These are phyloP conservation scores for Paraescarpia echinospica DNA, from an alignment of 1,140 invertebrate genomes.

Conservation along the genomic window DNA sequence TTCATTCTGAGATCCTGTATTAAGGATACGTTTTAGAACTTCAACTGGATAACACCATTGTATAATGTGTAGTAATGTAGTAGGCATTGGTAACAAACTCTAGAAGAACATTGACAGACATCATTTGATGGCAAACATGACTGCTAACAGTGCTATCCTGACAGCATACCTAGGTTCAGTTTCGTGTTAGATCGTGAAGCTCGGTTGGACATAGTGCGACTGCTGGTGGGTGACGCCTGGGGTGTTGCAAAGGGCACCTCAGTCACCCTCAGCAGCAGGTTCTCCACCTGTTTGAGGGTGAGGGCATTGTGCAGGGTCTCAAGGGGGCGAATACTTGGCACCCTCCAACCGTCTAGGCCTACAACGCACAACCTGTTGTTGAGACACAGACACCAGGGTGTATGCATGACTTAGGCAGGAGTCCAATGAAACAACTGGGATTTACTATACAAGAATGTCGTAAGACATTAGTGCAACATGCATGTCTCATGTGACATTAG, in stretches of 20 bases:
- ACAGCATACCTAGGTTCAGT: too few relatives aligned
- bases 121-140: too few relatives aligned
- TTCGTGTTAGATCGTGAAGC: too few relatives aligned
- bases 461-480: not conserved
- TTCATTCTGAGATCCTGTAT: too few relatives aligned
- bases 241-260: constrained; percentile 44
- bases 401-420: not conserved
- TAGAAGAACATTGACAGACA: too few relatives aligned
- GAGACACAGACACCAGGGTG: not conserved
- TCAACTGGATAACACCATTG: too few relatives aligned
- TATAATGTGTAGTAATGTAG: too few relatives aligned
- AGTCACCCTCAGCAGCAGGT: constrained; percentile 67
- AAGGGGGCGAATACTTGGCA: constrained; percentile 88
- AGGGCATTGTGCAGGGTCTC: constrained; percentile 95
- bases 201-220: too few relatives aligned
- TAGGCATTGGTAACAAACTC: too few relatives aligned
- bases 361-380: constrained; percentile 18
- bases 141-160: too few relatives aligned
- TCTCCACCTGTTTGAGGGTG: constrained; percentile 84
- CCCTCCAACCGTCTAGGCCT: constrained; percentile 63
- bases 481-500: not conserved
- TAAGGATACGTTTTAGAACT: too few relatives aligned
- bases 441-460: not conserved
- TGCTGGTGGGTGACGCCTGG: constrained; percentile 13
- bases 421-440: not conserved